Conservation (phyloP, 2,888 invertebrate species). For the Xestia c-nigrum region DNA sequence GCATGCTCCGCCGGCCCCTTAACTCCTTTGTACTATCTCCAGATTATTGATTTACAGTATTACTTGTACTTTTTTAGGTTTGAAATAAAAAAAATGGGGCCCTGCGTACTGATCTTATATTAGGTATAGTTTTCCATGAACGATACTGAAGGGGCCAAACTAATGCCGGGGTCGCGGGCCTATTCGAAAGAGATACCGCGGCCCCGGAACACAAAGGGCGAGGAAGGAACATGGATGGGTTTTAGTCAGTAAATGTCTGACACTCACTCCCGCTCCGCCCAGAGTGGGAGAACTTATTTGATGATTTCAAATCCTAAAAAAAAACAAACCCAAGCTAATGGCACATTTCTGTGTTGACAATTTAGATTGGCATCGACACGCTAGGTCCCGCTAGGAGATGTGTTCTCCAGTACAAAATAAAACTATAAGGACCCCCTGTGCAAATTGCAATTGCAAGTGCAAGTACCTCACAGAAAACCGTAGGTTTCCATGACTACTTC, state of each 20-base stretch:
- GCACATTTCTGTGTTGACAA: neutral
- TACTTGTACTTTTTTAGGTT: neutral
- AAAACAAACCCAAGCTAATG: too few relatives aligned
- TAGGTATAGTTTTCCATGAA: neutral
- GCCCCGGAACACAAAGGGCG: too few relatives aligned
- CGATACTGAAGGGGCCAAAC: neutral
- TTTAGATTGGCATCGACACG: neutral
- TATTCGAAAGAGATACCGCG: too few relatives aligned
- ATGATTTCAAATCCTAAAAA: too few relatives aligned
- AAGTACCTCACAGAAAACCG: neutral
- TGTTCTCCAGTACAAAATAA: neutral
- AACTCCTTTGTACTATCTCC: too few relatives aligned
- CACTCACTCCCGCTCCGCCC: too few relatives aligned
- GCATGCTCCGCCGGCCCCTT: too few relatives aligned
- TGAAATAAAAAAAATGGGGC: neutral
- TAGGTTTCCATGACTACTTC: neutral
- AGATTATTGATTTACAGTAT: neutral
- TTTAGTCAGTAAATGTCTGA: too few relatives aligned
- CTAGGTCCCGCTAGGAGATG: neutral
- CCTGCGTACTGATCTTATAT: neutral
- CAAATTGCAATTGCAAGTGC: too few relatives aligned
- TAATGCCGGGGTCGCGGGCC: too few relatives aligned
- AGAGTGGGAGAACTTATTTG: too few relatives aligned
- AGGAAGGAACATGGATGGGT: too few relatives aligned
- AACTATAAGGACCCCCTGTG: neutral